These are phyloP conservation scores for Tenodera sinensis DNA, from an alignment of 2,888 invertebrate species.

Conservation along the genomic window DNA sequence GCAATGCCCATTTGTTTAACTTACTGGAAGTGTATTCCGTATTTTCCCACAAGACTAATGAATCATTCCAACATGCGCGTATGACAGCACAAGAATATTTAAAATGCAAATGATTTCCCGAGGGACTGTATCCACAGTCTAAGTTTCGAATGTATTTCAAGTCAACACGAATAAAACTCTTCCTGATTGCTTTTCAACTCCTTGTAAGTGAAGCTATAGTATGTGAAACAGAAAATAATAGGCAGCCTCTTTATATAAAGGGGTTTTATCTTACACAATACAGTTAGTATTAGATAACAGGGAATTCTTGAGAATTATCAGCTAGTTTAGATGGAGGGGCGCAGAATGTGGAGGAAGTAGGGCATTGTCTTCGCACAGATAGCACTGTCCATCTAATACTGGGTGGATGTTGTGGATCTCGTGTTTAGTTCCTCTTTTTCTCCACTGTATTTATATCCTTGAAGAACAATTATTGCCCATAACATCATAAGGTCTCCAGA, in stretches of 20 bases:
- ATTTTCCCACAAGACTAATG: background rate
- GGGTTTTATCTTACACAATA: background rate
- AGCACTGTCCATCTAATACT: background rate
- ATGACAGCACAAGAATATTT: background rate
- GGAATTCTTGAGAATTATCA: background rate
- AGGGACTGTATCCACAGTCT: background rate
- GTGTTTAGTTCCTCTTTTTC: too few relatives aligned
- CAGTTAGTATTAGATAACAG: background rate
- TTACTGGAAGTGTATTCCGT: background rate
- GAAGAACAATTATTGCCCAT: too few relatives aligned
- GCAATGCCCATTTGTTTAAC: background rate
- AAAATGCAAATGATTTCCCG: background rate
- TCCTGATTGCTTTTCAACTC: too few relatives aligned
- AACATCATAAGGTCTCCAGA: too few relatives aligned
- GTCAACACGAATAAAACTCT: too few relatives aligned
- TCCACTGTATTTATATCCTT: too few relatives aligned
- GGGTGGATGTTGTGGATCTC: too few relatives aligned
- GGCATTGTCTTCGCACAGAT: background rate
- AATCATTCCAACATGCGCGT: background rate
- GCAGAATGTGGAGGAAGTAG: background rate
- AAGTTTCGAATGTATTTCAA: too few relatives aligned
- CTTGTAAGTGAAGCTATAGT: too few relatives aligned
- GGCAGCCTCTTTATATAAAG: background rate
- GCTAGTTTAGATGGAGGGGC: background rate
- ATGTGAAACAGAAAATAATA: background rate